These are phyloP conservation scores for Callosobruchus maculatus DNA, from an alignment of 2,888 invertebrate species.

Conservation along the genomic window DNA sequence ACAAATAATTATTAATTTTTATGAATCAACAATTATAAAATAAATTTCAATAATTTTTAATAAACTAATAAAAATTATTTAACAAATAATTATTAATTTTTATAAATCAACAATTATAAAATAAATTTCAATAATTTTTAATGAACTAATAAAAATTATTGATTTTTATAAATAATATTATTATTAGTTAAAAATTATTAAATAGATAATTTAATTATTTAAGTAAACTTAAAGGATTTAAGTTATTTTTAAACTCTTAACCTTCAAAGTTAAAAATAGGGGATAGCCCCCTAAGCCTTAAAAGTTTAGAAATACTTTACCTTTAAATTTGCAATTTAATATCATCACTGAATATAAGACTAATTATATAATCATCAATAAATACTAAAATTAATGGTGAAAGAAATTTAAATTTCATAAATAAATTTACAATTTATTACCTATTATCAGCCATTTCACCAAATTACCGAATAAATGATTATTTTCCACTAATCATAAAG, in stretches of 20 bases:
- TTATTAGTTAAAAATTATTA: background rate
- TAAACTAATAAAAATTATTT: too few relatives aligned
- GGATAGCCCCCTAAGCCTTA: conserved; percentile 53
- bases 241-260: conserved; percentile 61
- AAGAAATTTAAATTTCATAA: conserved; percentile 49
- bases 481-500: conserved; percentile 71
- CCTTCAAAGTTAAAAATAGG: conserved; percentile 63
- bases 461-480: conserved; percentile 65
- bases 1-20: too few relatives aligned
- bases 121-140: too few relatives aligned
- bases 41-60: too few relatives aligned
- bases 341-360: conserved; percentile 57
- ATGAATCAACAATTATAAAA: too few relatives aligned
- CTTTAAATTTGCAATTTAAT: conserved; percentile 63
- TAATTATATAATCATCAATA: too few relatives aligned
- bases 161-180: background rate
- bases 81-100: too few relatives aligned
- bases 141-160: background rate
- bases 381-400: too few relatives aligned
- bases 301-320: conserved; percentile 45
- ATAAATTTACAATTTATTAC: conserved; percentile 66
- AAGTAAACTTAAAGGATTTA: conserved; percentile 51
- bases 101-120: too few relatives aligned
- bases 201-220: background rate
- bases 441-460: conserved; percentile 60